These are phyloP conservation scores for Passer montanus DNA, from an alignment of 2,113 vertebrate genomes.

Conservation along the genomic window DNA sequence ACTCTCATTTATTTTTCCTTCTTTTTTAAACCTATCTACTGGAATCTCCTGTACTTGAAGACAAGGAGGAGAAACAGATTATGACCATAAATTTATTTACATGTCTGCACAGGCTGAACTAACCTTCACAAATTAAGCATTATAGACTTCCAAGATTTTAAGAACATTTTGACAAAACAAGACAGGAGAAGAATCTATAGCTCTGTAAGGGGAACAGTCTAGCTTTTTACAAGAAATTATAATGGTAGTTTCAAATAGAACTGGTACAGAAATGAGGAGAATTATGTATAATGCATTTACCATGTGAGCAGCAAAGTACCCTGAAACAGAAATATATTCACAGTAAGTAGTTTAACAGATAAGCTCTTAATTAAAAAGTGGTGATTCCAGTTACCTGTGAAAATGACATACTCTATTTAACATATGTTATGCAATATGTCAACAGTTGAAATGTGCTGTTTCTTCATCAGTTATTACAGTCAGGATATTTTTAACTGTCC, in stretches of 20 bases:
- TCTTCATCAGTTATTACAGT: constrained; percentile 15
- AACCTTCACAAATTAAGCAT: background rate
- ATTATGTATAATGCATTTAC: background rate
- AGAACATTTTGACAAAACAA: background rate
- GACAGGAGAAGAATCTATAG: background rate
- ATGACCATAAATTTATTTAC: background rate
- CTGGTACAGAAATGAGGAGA: background rate
- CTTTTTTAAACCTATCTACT: background rate
- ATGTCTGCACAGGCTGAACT: background rate
- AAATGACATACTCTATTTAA: constrained; percentile 16
- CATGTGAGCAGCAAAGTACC: background rate
- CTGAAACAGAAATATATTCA: constrained; percentile 31
- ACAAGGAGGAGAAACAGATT: background rate
- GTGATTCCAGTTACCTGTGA: constrained; percentile 40
- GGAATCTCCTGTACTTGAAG: background rate
- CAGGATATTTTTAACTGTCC: constrained; percentile 36
- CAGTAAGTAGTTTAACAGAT: constrained; percentile 45
- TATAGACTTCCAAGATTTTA: background rate
- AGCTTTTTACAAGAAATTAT: background rate
- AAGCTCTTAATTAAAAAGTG: constrained; percentile 59
- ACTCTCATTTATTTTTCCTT: background rate
- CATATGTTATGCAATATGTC: constrained; percentile 32
- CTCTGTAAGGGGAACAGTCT: background rate
- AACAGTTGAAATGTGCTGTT: constrained; percentile 8
- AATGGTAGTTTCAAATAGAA: background rate